Percentiles rank a stretch among this genome's conserved stretches.
Evolutionary conservation across 2,113 vertebrate genomes (phyloP).

Genomic region (Athene noctua): DNA sequence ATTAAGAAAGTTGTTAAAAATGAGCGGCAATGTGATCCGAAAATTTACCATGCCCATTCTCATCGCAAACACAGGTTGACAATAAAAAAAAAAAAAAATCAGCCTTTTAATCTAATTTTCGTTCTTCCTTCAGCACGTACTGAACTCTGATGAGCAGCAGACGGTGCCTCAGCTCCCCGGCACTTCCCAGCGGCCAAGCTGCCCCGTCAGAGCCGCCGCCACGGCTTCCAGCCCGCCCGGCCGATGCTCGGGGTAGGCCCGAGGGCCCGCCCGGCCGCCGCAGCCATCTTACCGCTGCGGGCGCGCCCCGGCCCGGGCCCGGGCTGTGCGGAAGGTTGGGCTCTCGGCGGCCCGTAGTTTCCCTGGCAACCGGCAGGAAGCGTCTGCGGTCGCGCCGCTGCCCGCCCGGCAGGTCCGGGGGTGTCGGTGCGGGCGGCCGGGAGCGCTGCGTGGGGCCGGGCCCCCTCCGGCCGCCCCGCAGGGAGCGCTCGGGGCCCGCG

Average conservation of each 20-base stretch:
- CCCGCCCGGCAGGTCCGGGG: background rate
- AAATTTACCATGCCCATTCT: background rate
- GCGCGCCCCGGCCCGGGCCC: background rate
- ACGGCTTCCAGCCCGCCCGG: rapidly evolving
- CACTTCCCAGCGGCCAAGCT: background rate
- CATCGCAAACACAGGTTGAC: background rate
- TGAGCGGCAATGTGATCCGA: background rate
- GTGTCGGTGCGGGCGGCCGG: background rate
- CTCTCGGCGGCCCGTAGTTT: slow-evolving; percentile 21
- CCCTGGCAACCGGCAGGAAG: slow-evolving; percentile 27
- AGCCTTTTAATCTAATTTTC: background rate
- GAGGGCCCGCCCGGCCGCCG: too few relatives aligned
- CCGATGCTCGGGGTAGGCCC: too few relatives aligned
- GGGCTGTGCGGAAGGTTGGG: background rate
- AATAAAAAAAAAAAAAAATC: background rate
- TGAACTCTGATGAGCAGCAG: too few relatives aligned
- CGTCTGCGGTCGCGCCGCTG: background rate
- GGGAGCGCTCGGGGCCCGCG: background rate
- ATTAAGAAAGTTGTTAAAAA: background rate
- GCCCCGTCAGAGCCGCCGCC: background rate
- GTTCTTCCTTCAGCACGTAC: background rate
- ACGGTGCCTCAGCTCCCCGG: background rate
- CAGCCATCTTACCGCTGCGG: too few relatives aligned
- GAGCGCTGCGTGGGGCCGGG: background rate
- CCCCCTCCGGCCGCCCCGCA: background rate